phyloP scores from a whole-genome alignment of 2,888 invertebrate species.

The Piscicola geometra region DNA sequence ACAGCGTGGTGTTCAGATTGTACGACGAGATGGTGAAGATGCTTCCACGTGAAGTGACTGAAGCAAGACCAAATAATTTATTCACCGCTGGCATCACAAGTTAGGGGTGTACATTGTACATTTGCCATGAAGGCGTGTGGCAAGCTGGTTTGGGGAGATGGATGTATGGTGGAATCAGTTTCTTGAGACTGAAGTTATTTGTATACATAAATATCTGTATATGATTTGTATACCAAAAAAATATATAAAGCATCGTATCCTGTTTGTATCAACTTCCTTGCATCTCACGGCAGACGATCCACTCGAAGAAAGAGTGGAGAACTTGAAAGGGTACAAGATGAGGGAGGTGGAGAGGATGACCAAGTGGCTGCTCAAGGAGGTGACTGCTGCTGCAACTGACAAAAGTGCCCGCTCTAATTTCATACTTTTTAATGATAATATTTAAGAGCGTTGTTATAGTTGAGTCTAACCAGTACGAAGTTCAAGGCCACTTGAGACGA shows the following conservation, averaged over 20 bases:
- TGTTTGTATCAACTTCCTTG: background rate
- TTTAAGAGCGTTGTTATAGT: no score
- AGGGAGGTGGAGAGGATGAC: constrained; percentile 18
- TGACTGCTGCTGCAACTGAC: background rate
- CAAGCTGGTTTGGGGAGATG: no score
- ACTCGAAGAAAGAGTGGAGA: constrained; percentile 17
- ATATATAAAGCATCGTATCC: no score
- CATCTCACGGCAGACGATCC: background rate
- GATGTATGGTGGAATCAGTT: no score
- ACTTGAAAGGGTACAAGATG: constrained; percentile 13
- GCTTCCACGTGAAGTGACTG: background rate
- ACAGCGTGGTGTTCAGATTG: constrained; percentile 21
- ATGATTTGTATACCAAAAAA: no score
- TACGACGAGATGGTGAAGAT: constrained; percentile 26
- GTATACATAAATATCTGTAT: no score
- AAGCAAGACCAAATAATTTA: background rate
- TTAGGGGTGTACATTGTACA: no score
- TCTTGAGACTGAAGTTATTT: no score
- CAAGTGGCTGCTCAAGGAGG: background rate
- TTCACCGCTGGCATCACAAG: background rate
- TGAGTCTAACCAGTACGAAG: no score
- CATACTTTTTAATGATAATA: no score
- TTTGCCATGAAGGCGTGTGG: no score
- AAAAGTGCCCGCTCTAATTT: background rate
- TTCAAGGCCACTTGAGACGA: no score